Evolutionary conservation across 1,140 invertebrate species (phyloP).

Genomic region (Tribolium madens): DNA sequence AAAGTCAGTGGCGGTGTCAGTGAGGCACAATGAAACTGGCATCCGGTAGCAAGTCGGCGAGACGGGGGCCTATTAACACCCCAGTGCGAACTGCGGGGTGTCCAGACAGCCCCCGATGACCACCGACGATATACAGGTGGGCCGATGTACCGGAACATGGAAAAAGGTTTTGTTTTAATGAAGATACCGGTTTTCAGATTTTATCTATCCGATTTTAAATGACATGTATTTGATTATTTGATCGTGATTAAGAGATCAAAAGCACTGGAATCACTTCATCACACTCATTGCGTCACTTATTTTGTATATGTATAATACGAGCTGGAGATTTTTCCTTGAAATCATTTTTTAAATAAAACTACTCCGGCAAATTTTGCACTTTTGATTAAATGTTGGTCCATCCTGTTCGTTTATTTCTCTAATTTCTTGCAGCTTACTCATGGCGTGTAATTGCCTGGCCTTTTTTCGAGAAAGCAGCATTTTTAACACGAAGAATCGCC

Average conservation of each 20-base stretch:
- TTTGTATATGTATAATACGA: no score
- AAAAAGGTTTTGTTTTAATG: no score
- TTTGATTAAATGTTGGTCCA: no score
- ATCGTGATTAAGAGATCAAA: no score
- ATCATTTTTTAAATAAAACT: no score
- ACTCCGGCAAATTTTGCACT: no score
- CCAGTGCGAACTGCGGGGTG: constrained; percentile 40
- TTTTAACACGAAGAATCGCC: neutral
- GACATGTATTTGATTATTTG: no score
- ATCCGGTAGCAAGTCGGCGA: constrained; percentile 45
- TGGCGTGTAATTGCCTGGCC: neutral
- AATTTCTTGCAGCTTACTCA: neutral
- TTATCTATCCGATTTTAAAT: no score
- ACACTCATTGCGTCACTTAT: no score
- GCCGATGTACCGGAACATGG: neutral
- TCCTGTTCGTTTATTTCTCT: neutral
- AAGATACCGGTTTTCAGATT: no score
- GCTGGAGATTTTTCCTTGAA: no score
- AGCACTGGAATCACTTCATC: no score
- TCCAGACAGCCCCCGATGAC: constrained; percentile 19
- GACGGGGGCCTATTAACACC: constrained; percentile 42
- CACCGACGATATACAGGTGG: constrained; percentile 10
- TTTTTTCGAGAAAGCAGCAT: neutral
- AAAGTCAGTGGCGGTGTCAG: constrained; percentile 40
- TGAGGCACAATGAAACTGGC: constrained; percentile 35